phyloP scores from a whole-genome alignment of 2,113 vertebrate species.

The Equus przewalskii region DNA sequence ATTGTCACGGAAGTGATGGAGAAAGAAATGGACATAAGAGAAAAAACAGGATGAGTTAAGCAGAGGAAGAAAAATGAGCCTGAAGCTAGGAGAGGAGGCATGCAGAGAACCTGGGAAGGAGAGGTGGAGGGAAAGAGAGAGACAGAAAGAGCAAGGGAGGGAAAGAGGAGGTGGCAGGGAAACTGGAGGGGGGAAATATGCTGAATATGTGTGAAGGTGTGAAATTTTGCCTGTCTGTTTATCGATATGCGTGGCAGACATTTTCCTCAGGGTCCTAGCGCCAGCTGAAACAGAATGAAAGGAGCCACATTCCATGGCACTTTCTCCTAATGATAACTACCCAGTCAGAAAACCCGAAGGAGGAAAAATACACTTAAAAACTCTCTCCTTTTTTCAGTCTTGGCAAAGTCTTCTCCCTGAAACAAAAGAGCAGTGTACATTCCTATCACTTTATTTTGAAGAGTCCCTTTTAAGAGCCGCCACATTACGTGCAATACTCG shows the following conservation, averaged over 20 bases:
- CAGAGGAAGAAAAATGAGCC: not conserved
- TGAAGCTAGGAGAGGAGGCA: not conserved
- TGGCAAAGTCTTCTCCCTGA: conserved; percentile 32
- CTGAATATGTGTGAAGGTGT: not conserved
- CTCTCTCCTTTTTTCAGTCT: not conserved
- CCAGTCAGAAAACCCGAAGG: not conserved
- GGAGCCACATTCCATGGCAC: not conserved
- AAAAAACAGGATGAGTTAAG: not conserved
- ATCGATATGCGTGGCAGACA: not conserved
- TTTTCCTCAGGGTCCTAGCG: not conserved
- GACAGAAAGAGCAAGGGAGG: not conserved
- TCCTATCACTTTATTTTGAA: conserved; percentile 35
- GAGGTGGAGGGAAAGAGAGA: too few relatives aligned
- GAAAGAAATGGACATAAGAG: not conserved
- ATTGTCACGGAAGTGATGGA: not conserved
- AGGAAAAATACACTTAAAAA: conserved; percentile 14
- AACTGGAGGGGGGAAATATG: not conserved
- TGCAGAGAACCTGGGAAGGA: not conserved
- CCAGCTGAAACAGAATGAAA: not conserved
- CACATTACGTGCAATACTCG: not conserved
- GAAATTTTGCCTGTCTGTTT: not conserved
- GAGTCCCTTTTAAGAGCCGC: not conserved
- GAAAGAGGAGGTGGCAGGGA: rapidly evolving
- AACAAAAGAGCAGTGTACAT: conserved; percentile 60
- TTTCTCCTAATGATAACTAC: not conserved